phyloP scores from a whole-genome alignment of 2,797 vertebrate genomes.

The Muraenolepis orangiensis region DNA sequence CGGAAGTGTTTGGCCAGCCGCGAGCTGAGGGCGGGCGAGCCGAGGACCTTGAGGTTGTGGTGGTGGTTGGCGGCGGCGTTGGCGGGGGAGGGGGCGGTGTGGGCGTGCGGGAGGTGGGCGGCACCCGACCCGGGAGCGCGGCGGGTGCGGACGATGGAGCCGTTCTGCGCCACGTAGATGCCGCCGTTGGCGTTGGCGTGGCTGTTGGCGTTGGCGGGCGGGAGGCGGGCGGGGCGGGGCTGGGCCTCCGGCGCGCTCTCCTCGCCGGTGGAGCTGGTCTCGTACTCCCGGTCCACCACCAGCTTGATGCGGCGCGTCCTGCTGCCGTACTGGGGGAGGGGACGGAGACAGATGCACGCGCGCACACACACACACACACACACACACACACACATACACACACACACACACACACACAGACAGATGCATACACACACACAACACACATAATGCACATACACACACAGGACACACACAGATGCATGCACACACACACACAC shows the following conservation, averaged over 20 bases:
- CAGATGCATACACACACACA: neutral
- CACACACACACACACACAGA: slow-evolving; percentile 20
- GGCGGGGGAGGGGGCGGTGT: slow-evolving; percentile 49
- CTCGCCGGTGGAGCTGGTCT: slow-evolving; percentile 91
- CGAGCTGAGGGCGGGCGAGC: slow-evolving; percentile 76
- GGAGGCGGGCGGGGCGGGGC: slow-evolving; percentile 69
- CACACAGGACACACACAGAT: slow-evolving; percentile 4
- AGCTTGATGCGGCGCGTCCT: slow-evolving; percentile 88
- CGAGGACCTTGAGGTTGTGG: slow-evolving; percentile 71
- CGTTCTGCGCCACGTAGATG: slow-evolving; percentile 92
- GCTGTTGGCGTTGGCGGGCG: slow-evolving; percentile 70
- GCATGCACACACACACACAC: neutral
- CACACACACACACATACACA: neutral
- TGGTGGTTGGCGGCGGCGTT: slow-evolving; percentile 68
- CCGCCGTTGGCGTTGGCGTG: slow-evolving; percentile 83
- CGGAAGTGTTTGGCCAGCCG: slow-evolving; percentile 88
- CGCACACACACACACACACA: slow-evolving; percentile 9
- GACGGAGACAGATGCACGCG: neutral
- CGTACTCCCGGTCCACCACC: slow-evolving; percentile 86
- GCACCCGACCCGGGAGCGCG: slow-evolving; percentile 60
- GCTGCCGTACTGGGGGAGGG: slow-evolving; percentile 55
- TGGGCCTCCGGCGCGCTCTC: slow-evolving; percentile 85
- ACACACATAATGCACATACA: too few relatives aligned
- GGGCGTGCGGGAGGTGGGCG: neutral
- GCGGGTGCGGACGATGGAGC: slow-evolving; percentile 91